Evolutionary conservation across 2,113 vertebrate species (phyloP), one percentile per base, ranked within the genome.

Genomic region (Sula dactylatra): DNA sequence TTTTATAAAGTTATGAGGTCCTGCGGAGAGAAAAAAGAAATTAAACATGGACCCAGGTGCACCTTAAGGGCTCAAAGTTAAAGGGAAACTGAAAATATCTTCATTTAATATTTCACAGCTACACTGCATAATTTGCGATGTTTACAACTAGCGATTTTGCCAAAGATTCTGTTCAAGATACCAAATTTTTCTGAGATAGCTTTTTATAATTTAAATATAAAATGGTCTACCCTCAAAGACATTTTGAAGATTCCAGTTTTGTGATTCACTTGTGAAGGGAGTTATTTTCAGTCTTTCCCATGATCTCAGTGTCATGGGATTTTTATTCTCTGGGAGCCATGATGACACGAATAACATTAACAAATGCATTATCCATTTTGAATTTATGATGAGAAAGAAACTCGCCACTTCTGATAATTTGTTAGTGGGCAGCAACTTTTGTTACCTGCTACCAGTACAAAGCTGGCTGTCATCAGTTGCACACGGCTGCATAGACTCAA

Each of bases 271-370:
- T 65, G 44, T 94, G 74, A 96, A 88, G 74, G 32, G 85, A 97
- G 95, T 94, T 94, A 97, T 88, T 98, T 98, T 97, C 95, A 97
- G 32, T 64, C 72, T 97, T 97, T 98, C 97, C 97, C 96, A 98
- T 98, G 97, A 95, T 97, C 97, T 98, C 93, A 87, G 70, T 96
- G 95, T 97, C 97, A 80, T 96, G 96, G 91, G 97, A 97, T 69
- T 96, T 95, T 91, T 87, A 74, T 61, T 74, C 81, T 94, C 70
- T 92, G 70, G 83, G 86, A 97, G 79, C 15, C 58, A 65, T 16
- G 61, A 89, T 88, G 42, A 62, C 50, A 50, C 64, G 92, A 83
- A 76, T 85, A 94, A 89, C 93, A 74, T 73, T 47, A 93, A 73
- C 42, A 93, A 92, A 73, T 62, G 45, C 22, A 27, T 82, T 52